Evolutionary conservation across 2,113 vertebrate genomes (phyloP), one percentile per base, ranked within the genome.

Genomic region (Drymodes brunneopygia): DNA sequence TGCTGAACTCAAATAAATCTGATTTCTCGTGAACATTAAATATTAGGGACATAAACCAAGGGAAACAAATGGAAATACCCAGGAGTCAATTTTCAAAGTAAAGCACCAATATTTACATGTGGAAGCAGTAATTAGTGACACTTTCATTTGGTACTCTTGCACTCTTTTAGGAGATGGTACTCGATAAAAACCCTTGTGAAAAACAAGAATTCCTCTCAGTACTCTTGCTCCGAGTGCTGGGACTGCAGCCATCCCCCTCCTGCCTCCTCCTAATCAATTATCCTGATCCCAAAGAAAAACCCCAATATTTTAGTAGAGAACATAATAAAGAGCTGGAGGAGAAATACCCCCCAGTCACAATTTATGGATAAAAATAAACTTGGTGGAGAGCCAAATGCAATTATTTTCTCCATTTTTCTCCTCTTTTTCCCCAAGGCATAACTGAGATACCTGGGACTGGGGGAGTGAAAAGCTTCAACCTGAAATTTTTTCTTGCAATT

Each of bases 21-120:
- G 87, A 88, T 90, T 96, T 83, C 35, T 74, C 36, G 77, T 73
- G 47, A 95, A 70, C 23, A 57, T 88, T 91, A 81, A 93, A 48
- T 82, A 83, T 70, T 77, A 90, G 48, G 22, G 83, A 50, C 16
- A 51, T 54, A 92, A 93, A 95, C 54, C 31, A 62, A 53, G 13
- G 72, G 54, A 92, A 94, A 73, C 40, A 22, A 78, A 92, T n/a
- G 54, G 65, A 80, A 96, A 86, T 60, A 84, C 38, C 58, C 65
- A 73, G 69, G 70, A 67, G 91, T 90, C 56, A 61, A 45, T 90
- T 84, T 94, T 77, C 31, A 84, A 74, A 86, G 56, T 11, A 87
- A 82, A 8, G 4, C 21, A 42, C 69, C 73, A 28, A 45, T 42
- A 53, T 88, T 89, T 92, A 66, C 24, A 90, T 6, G 33, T 77